phyloP scores from a whole-genome alignment of 2,888 invertebrate species.

The Colostygia pectinataria region DNA sequence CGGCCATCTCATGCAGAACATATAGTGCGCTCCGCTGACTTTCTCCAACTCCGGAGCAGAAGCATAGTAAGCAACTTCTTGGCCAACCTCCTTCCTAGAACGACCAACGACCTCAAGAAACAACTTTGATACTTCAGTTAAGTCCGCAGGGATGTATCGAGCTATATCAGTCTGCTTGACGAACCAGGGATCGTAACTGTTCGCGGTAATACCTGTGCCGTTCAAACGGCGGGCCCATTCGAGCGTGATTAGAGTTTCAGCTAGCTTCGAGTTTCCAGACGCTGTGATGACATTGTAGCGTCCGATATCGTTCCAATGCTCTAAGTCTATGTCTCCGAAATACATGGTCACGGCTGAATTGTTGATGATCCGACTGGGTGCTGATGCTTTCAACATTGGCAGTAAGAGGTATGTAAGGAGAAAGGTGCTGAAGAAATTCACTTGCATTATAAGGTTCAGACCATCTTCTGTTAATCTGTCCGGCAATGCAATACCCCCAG shows the following conservation, averaged over 20 bases:
- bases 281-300: slow-evolving; percentile 50
- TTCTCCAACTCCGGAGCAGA: slow-evolving; percentile 49
- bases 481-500: slow-evolving; percentile 71
- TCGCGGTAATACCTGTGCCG: slow-evolving; percentile 84
- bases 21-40: slow-evolving; percentile 59
- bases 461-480: slow-evolving; percentile 84
- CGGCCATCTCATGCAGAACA: slow-evolving; percentile 57
- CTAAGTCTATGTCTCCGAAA: slow-evolving; percentile 62
- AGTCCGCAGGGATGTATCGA: slow-evolving; percentile 47
- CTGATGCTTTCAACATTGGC: slow-evolving; percentile 76
- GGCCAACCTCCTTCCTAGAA: slow-evolving; percentile 57
- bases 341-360: slow-evolving; percentile 83
- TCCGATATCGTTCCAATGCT: slow-evolving; percentile 65
- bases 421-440: slow-evolving; percentile 89
- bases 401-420: slow-evolving; percentile 86
- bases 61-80: slow-evolving; percentile 59
- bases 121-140: slow-evolving; percentile 43
- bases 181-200: slow-evolving; percentile 82
- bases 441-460: slow-evolving; percentile 85
- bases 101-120: slow-evolving; percentile 57
- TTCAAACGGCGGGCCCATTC: slow-evolving; percentile 81
- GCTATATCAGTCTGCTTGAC: slow-evolving; percentile 58
- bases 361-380: slow-evolving; percentile 84
- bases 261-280: slow-evolving; percentile 80
- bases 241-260: slow-evolving; percentile 83